A percentile compares a stretch with the other conserved stretches of the same genome.
These are phyloP conservation scores for Sarcophaga subvicina DNA, from an alignment of 2,888 invertebrate genomes.

Conservation along the genomic window DNA sequence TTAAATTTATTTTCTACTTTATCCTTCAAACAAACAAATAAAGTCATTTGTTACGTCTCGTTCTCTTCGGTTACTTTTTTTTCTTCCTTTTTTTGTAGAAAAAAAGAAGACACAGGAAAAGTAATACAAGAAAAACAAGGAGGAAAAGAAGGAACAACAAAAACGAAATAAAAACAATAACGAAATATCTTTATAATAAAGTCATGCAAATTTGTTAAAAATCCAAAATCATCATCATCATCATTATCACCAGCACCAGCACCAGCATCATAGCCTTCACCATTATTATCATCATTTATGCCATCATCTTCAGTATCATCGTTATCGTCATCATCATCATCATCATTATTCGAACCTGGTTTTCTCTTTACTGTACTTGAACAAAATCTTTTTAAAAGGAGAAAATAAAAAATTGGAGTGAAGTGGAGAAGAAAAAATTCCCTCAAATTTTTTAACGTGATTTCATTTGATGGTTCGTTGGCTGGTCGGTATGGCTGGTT, in stretches of 20 bases:
- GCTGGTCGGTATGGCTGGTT: neutral
- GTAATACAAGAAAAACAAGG: conserved; percentile 22
- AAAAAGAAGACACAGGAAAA: neutral
- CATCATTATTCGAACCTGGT: neutral
- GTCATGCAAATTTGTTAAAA: conserved; percentile 53
- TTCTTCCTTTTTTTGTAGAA: neutral
- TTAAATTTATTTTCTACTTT: conserved; percentile 44
- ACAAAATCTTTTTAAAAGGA: neutral
- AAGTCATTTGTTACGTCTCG: conserved; percentile 50
- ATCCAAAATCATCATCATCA: conserved; percentile 30
- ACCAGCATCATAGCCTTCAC: neutral
- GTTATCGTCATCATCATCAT: conserved; percentile 24
- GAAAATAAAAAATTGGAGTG: neutral
- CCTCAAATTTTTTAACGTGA: conserved; percentile 39
- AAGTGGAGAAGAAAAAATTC: conserved; percentile 12
- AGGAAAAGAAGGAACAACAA: neutral
- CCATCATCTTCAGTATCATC: conserved; percentile 12
- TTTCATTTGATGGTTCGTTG: conserved; percentile 21
- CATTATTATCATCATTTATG: conserved; percentile 10
- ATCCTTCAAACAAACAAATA: conserved; percentile 54
- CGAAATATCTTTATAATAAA: conserved; percentile 43
- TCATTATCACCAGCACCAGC: neutral
- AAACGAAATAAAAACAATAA: neutral
- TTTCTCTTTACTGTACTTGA: neutral
- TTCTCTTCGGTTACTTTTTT: neutral